Evolutionary conservation across 92 coral and sea anemone species (phyloP).

Genomic region (Epizoanthus fatuus): DNA sequence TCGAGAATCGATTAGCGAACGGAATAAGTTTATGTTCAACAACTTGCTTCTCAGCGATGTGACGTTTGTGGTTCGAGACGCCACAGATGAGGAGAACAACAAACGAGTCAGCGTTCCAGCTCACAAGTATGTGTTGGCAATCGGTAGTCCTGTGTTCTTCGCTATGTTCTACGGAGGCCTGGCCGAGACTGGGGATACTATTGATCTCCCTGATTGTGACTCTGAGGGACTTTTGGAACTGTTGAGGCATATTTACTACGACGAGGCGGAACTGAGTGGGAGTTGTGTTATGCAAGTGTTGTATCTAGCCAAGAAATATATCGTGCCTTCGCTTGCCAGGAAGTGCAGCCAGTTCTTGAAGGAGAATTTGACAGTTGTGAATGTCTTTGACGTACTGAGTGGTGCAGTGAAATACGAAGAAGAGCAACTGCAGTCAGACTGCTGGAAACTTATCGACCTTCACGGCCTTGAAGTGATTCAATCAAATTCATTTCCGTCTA

Average conservation of each 20-base stretch:
- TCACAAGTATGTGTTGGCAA: conserved; percentile 71
- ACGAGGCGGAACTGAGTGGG: conserved; percentile 50
- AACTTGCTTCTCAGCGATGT: conserved; percentile 61
- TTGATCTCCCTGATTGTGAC: conserved; percentile 53
- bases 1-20: conserved; percentile 41
- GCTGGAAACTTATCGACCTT: conserved; percentile 65
- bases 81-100: conserved; percentile 18
- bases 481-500: conserved; percentile 46
- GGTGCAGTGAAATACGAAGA: conserved; percentile 57
- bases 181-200: conserved; percentile 48
- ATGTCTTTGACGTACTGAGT: conserved; percentile 61
- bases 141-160: conserved; percentile 51
- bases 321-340: conserved; percentile 59
- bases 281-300: conserved; percentile 58
- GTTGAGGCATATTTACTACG: conserved; percentile 29
- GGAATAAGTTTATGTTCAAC: conserved; percentile 64
- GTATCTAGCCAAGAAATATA: conserved; percentile 73
- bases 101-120: conserved; percentile 56
- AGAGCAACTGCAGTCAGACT: conserved; percentile 42
- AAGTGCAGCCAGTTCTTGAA: conserved; percentile 45
- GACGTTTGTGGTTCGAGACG: conserved; percentile 19
- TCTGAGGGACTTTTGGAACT: conserved; percentile 39
- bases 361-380: conserved; percentile 40
- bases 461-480: conserved; percentile 59
- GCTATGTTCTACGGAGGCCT: conserved; percentile 56